Evolutionary conservation across 2,888 invertebrate genomes (phyloP), one percentile per base, ranked within the genome.

Genomic region (Stenoptilia bipunctidactyla): DNA sequence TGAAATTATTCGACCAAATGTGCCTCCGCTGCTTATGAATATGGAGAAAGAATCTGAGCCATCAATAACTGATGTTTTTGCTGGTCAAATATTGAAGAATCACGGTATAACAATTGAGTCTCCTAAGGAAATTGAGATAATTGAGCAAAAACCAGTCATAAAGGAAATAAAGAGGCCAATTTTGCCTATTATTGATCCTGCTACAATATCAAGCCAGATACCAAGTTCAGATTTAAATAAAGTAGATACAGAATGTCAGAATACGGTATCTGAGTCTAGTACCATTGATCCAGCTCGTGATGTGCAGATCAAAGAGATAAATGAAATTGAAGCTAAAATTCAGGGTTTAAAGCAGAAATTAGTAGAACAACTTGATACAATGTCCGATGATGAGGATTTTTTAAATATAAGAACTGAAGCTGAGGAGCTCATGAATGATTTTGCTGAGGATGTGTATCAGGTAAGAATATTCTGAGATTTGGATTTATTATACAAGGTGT

Each of bases 311-410:
- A 74, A 71, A 37, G 83, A 83, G 52, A 77, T 79, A 41, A 69
- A 64, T 46, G 69, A 72, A 51, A 87, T 90, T 49, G 90, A 90
- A 69, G 86, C 85, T 46, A 88, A 89, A 66, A 90, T 90, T 39
- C 70, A 73, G 44, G 80, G 75, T 0, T 54, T 80, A 40, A 80
- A 74, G 50, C 73, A 76, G 47, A 83, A 82, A 58, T 61, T 80
- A 39, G 66, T 59, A 0, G 76, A 79, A 39, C 80, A 82, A 42
- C 61, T 87, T 34, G 84, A 86, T 47, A 85, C 85, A 44, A 86
- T 87, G 66, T 86, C 86, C 3, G 88, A 88, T 46, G 88, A 88
- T 60, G 89, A 89, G 48, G 90, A 90, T 60, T 87, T 88, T 57
- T 69, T 88, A 27, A 89, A 87, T 63, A 84, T 90, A 20, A 86